Percentiles rank a stretch among this genome's conserved stretches.
phyloP scores from a whole-genome alignment of 1,140 invertebrate species.

The Bombus fervidus region DNA sequence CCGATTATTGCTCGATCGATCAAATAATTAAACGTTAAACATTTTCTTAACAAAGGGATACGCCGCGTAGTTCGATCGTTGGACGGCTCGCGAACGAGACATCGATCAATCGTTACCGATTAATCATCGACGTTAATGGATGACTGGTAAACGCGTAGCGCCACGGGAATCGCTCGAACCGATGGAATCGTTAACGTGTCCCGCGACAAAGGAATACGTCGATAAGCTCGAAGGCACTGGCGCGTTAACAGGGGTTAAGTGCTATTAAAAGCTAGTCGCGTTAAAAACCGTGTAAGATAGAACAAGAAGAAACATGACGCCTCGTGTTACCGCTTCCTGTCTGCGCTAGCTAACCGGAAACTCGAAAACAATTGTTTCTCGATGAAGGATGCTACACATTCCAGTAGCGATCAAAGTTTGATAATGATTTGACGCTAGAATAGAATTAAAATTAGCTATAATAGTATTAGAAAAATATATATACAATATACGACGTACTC shows the following conservation, averaged over 20 bases:
- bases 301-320: neutral
- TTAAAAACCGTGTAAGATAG: constrained; percentile 12
- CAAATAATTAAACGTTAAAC: neutral
- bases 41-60: constrained; percentile 4
- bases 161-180: neutral
- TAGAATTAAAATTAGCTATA: too few relatives aligned
- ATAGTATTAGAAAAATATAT: too few relatives aligned
- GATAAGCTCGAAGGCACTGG: neutral
- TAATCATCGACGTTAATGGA: constrained; percentile 6
- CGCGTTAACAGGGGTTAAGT: constrained; percentile 27
- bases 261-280: constrained; percentile 25
- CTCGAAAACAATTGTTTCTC: neutral
- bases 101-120: constrained; percentile 13
- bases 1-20: neutral
- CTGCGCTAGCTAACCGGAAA: neutral
- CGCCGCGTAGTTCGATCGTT: neutral
- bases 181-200: constrained; percentile 5
- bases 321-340: neutral
- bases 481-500: too few relatives aligned
- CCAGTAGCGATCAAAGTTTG: too few relatives aligned
- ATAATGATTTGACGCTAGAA: too few relatives aligned
- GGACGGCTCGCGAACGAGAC: neutral
- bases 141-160: neutral
- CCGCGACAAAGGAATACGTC: neutral
- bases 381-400: neutral